Evolutionary conservation across 1,140 invertebrate species (phyloP).

Genomic region (Homarus americanus): DNA sequence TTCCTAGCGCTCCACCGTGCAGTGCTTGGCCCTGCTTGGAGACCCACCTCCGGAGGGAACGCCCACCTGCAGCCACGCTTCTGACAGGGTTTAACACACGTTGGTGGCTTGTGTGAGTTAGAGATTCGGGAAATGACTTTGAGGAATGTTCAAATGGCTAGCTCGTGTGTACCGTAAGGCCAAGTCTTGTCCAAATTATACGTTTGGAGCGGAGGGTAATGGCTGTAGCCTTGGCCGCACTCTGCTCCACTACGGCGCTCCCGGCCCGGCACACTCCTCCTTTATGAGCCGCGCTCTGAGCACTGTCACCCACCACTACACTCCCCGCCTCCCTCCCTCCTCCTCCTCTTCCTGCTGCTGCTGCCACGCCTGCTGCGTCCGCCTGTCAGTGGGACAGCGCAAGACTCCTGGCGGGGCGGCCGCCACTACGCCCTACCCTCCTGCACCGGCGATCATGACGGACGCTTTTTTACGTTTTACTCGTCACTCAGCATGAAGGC

Average conservation of each 20-base stretch:
- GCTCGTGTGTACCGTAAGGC: constrained; percentile 66
- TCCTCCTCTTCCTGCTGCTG: neutral
- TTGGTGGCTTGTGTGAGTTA: constrained; percentile 12
- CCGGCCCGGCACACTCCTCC: constrained; percentile 32
- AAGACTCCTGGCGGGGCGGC: neutral
- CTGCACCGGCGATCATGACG: constrained; percentile 42
- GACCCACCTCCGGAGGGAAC: neutral
- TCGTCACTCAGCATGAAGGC: constrained; percentile 49
- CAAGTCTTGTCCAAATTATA: constrained; percentile 72
- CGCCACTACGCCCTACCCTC: neutral
- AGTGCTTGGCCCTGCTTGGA: constrained; percentile 8
- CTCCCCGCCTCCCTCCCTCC: neutral
- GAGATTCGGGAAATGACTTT: constrained; percentile 39
- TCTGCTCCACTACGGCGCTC: neutral
- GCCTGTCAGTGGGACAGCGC: neutral
- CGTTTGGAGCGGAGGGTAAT: constrained; percentile 70
- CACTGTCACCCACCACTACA: constrained; percentile 34
- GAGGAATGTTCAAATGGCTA: constrained; percentile 65
- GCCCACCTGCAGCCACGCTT: neutral
- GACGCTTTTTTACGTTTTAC: constrained; percentile 44
- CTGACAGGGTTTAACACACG: neutral
- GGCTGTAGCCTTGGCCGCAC: constrained; percentile 67
- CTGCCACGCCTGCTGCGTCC: neutral
- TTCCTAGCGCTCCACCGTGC: constrained; percentile 7
- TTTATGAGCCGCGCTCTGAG: constrained; percentile 44